These are phyloP conservation scores for Empidonax traillii DNA, from an alignment of 2,113 vertebrate genomes.

Conservation along the genomic window DNA sequence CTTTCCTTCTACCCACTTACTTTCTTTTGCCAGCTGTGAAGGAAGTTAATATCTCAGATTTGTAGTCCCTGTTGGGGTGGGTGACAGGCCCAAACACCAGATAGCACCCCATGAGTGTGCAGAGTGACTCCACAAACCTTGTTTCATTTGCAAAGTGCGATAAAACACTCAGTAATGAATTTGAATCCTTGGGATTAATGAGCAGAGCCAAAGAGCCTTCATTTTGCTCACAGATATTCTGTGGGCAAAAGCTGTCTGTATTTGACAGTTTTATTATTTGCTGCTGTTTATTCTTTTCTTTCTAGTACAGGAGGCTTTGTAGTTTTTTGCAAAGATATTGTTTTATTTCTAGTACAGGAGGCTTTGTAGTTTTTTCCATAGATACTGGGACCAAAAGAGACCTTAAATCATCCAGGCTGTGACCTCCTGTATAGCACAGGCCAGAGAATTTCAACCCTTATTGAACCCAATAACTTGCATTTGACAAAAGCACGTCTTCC, in stretches of 20 bases:
- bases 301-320: not conserved
- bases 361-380: not conserved
- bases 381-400: not conserved
- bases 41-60: not conserved
- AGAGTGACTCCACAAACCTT: not conserved
- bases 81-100: not conserved
- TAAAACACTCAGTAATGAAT: not conserved
- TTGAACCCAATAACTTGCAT: slow-evolving; percentile 11
- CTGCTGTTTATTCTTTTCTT: not conserved
- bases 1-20: not conserved
- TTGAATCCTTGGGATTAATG: not conserved
- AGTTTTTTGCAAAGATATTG: not conserved
- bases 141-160: not conserved
- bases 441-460: slow-evolving; percentile 18
- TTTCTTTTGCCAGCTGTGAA: not conserved
- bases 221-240: not conserved
- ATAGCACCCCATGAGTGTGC: accelerated
- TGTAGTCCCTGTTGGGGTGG: not conserved
- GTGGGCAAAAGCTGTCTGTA: not conserved
- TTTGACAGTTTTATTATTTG: slow-evolving; percentile 1
- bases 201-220: not conserved
- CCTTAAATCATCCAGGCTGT: slow-evolving; percentile 24
- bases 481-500: slow-evolving; percentile 17
- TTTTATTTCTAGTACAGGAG: not conserved
- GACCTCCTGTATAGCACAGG: not conserved